Base-by-base conservation (phyloP, 2,888 invertebrate genomes). In the Mayetiola destructor region DNA sequence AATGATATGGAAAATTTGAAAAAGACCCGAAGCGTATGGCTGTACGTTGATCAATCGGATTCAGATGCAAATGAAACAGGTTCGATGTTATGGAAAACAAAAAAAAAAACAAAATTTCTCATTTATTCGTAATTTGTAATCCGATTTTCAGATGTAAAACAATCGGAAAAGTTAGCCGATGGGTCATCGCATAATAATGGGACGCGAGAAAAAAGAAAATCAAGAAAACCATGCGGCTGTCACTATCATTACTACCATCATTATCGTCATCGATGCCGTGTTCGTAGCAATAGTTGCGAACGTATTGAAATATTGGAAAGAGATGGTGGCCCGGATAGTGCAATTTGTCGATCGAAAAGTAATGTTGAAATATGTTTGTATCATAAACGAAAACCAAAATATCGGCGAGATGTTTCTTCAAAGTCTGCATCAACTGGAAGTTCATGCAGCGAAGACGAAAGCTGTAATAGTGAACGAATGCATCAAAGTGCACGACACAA, bases 271-370 rank as follows among this genome's bases (percentile, higher is more conserved):
- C 62, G 66, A 10, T 60, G 68, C 32, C 65, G 72, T 1, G 62
- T 72, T 10, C 66, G 72, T 16, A 72, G 71, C 21, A 73, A 68
- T 57, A 71, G 70, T 55, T 72, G 72, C 35, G 70, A 62, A 54
- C 58, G 59, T 12, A 56, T 57, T 27, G 58, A 59, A 29, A 53
- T 53, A 2, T 29, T 53, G 32, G 56, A 60, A 9, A 59, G 59
- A n/a, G 62, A 63, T 14, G 64, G 64, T 55, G 63, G 65, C 12
- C 66, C 67, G 54, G 30, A 32, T 27, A 66, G 64, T 56, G 71
- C 70, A 20, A 70, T 72, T 12, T 69, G 68, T 35, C 68, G 73
- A 8, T 73, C 73, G 3, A 73, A 73, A 60, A 73, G 73, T 60
- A 73, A 71, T 59, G 70, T 72, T 21, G 73, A 73, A 62, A 68